Evolutionary conservation across 2,797 vertebrate species (phyloP), one percentile per base, ranked within the genome.

Genomic region (Tokudaia muenninki): DNA sequence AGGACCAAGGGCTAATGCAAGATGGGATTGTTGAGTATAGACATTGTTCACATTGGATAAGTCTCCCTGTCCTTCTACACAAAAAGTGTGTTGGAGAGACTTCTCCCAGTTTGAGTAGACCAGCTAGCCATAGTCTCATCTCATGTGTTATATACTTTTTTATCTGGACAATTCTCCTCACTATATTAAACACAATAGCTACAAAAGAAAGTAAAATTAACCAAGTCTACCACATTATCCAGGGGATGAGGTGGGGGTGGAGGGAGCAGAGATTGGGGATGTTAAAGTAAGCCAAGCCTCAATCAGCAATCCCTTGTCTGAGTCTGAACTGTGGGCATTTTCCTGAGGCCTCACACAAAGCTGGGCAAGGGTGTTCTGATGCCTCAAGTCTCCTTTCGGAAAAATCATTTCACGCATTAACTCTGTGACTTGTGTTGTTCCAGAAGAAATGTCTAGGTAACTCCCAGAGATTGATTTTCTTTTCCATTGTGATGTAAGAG

Each of bases 131-230:
- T 83, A 61, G 81, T 55, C 55, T 55, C 55, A 52, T 55, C 55
- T 55, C 55, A n/a, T 3, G 12, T 77, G 29, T 34, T 80, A 10
- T 29, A 77, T 75, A 11, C 16, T 29, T n/a, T 87, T 95, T 78
- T 87, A 21, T 90, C 29, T 34, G 75, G 13, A 37, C 8, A 77
- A 1, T 80, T 92, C 26, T 93, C 37, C 5, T 86, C 67, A 52
- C 47, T 92, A 89, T 94, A 91, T 92, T 92, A 93, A 90, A 67
- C 6, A 74, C 19, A 96, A 9, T 17, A 93, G n/a, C 9, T 74
- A 75, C 41, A 90, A 47, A 89, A 72, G 21, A 88, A 77, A 90
- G 3, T 34, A 65, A 77, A 80, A 91, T 50, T 61, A 83, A 83
- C 86, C 5, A 52, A 74, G 24, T 88, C 19, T 2, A 63, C 10